Evolutionary conservation across 2,797 vertebrate species (phyloP).

Genomic region (Basileuterus tristriatus): DNA sequence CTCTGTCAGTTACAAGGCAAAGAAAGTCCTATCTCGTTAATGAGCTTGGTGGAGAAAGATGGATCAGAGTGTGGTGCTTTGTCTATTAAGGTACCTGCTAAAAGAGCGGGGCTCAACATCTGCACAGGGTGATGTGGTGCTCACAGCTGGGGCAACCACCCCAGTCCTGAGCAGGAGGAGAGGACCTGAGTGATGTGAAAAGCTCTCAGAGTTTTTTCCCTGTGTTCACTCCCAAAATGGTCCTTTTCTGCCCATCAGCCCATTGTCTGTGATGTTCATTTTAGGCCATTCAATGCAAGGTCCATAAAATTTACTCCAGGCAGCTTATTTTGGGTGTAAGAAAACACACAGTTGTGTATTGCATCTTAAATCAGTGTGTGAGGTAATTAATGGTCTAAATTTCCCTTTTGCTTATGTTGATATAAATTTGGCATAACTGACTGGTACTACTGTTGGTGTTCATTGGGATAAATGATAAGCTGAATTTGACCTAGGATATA

Average conservation of each 20-base stretch:
- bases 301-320: not conserved
- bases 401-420: not conserved
- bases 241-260: not conserved
- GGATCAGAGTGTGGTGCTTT: not conserved
- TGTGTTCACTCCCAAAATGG: accelerated
- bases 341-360: not conserved
- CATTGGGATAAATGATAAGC: not conserved
- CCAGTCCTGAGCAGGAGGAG: not conserved
- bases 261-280: not conserved
- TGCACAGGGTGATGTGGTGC: not conserved
- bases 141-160: not conserved
- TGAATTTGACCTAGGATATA: not conserved
- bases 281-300: not conserved
- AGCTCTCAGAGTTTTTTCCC: not conserved
- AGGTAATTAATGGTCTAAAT: not conserved
- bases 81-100: not conserved
- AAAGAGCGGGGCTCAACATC: not conserved
- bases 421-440: not conserved
- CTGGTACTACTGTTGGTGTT: not conserved
- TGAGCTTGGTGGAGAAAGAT: not conserved
- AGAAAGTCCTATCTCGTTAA: not conserved
- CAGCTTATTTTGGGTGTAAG: not conserved
- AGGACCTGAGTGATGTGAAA: not conserved
- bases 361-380: not conserved
- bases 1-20: not conserved